Base-by-base conservation (phyloP, 2,888 invertebrate genomes). In the Conchocele bisecta region DNA sequence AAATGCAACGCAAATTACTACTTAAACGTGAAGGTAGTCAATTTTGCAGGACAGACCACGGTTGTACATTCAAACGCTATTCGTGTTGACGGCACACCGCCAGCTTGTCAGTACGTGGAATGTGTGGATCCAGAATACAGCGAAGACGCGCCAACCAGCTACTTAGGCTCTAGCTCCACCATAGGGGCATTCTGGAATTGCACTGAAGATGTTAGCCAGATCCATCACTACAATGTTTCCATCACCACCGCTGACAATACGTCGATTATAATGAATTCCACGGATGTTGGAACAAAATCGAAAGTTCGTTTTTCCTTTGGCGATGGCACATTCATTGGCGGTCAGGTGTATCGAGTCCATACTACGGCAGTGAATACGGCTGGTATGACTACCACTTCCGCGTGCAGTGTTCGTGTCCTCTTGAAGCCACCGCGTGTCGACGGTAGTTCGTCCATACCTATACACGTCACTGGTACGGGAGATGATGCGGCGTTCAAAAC, bases 111-210 rank as follows among this genome's bases (percentile, higher is more conserved):
- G 3, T 76, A 70, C 33, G 58, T 82, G 9, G 56, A 44, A 41
- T 83, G 83, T 58, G 46, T 74, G 3, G 77, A 82, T 28, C 83
- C 83, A 1, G 46, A 50, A 0, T 61, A 78, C 41, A 74, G 66
- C 7, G 35, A 57, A 42, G 77, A 82, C 44, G 79, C 75, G 48
- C 75, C 75, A 3, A 54, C 76, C 26, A 15, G 31, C 2, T 75
- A 56, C 29, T 53, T 70, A 28, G 82, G 82, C 7, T 68, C 76
- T 37, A 76, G 70, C 50, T 59, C 75, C 26, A 71, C 68, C 20
- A 59, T 82, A 4, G 79, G 70, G 1, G 80, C 73, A 9, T 72
- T 58, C 24, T 82, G 82, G 82, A 69, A 76, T 11, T 74, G 67
- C 37, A 51, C 48, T 9, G 82, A 82, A 42, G 76, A 79, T 29